Evolutionary conservation across 2,113 vertebrate species (phyloP).

Genomic region (Aldabrachelys gigantea): DNA sequence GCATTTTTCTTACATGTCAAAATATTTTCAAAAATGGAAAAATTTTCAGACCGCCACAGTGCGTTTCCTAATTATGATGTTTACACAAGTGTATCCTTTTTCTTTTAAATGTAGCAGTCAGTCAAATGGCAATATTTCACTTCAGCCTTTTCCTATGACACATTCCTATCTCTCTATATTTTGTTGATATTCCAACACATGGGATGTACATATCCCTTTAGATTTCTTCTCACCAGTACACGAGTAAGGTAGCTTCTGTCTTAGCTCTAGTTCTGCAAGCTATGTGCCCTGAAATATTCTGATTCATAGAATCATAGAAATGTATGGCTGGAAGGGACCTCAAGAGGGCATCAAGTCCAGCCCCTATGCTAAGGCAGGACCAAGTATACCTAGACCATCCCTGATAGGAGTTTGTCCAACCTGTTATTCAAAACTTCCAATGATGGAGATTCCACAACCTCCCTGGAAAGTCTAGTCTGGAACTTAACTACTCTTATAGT

Average conservation of each 20-base stretch:
- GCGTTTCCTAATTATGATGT: neutral
- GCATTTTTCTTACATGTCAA: neutral
- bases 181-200: no score
- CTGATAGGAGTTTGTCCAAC: neutral
- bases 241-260: neutral
- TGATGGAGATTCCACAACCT: neutral
- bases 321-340: neutral
- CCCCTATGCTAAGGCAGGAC: neutral
- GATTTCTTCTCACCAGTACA: neutral
- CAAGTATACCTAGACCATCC: neutral
- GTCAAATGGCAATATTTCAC: neutral
- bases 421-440: neutral
- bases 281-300: neutral
- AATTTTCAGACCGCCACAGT: neutral
- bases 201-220: fast-evolving
- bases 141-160: neutral
- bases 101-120: neutral
- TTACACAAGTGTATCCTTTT: neutral
- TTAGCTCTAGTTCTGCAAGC: neutral
- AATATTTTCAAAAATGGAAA: neutral
- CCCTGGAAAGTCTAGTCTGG: neutral
- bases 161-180: neutral
- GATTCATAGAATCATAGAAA: neutral
- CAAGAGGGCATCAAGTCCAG: neutral
- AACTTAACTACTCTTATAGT: neutral